Conservation (phyloP, 2,797 vertebrate genomes). For the Choloepus didactylus region DNA sequence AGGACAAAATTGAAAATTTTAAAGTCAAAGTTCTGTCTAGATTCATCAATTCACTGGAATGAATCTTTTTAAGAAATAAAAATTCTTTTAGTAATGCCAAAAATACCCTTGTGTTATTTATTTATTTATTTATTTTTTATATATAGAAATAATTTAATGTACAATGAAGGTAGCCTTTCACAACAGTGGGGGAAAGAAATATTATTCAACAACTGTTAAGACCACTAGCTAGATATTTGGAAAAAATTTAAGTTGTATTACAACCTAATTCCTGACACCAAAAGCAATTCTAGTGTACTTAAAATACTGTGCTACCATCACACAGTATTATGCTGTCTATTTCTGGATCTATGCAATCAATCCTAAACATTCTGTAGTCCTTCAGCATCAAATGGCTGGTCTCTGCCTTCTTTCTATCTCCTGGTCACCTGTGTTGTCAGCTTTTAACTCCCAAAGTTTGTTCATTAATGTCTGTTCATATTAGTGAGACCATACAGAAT, state of each 20-base stretch:
- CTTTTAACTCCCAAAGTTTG: no score
- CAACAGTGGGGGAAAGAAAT: background rate
- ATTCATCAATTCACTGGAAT: background rate
- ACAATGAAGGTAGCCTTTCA: background rate
- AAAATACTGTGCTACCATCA: no score
- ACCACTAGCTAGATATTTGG: background rate
- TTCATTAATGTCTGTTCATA: no score
- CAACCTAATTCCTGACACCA: background rate
- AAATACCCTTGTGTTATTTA: background rate
- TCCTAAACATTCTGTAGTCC: no score
- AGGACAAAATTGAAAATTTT: constrained; percentile 52
- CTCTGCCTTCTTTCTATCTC: no score
- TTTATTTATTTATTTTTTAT: no score
- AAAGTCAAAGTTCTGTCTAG: constrained; percentile 46
- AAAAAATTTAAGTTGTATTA: background rate
- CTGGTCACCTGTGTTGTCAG: no score
- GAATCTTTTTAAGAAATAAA: constrained; percentile 41
- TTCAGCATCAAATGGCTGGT: no score
- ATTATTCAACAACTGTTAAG: background rate
- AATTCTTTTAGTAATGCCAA: constrained; percentile 32
- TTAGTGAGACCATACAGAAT: no score
- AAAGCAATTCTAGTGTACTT: background rate
- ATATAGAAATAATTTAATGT: constrained; percentile 1
- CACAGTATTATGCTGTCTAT: no score
- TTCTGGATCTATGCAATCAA: no score